Conservation (phyloP, 2,113 vertebrate species). For the Ctenomys sociabilis region DNA sequence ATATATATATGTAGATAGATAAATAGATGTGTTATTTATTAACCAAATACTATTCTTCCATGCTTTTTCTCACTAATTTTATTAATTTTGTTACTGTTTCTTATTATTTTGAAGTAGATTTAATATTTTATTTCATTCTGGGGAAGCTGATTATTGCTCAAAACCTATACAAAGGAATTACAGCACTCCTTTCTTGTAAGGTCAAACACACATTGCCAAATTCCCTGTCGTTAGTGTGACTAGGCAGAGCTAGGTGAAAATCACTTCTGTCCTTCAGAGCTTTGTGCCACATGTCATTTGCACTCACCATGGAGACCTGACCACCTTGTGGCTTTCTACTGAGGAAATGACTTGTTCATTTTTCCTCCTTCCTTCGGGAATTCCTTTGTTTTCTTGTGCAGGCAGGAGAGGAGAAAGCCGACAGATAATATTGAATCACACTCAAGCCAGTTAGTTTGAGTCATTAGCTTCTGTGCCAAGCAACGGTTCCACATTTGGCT, state of each 20-base stretch:
- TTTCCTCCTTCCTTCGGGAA: conserved; percentile 44
- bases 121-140: neutral
- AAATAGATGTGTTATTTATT: neutral
- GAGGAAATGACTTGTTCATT: conserved; percentile 36
- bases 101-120: neutral
- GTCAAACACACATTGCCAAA: neutral
- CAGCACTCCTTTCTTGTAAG: neutral
- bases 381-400: conserved; percentile 53
- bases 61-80: neutral
- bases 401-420: conserved; percentile 31
- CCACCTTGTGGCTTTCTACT: neutral
- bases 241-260: neutral
- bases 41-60: neutral
- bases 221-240: neutral
- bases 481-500: conserved; percentile 33
- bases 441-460: neutral
- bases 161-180: neutral
- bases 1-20: no score
- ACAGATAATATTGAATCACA: conserved; percentile 42
- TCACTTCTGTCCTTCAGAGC: neutral
- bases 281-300: conserved; percentile 4
- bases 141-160: neutral
- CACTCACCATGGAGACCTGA: neutral
- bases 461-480: conserved; percentile 60
- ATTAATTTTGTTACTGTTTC: neutral